These are phyloP conservation scores for Phengaris alcon DNA, from an alignment of 2,888 invertebrate species.

Conservation along the genomic window DNA sequence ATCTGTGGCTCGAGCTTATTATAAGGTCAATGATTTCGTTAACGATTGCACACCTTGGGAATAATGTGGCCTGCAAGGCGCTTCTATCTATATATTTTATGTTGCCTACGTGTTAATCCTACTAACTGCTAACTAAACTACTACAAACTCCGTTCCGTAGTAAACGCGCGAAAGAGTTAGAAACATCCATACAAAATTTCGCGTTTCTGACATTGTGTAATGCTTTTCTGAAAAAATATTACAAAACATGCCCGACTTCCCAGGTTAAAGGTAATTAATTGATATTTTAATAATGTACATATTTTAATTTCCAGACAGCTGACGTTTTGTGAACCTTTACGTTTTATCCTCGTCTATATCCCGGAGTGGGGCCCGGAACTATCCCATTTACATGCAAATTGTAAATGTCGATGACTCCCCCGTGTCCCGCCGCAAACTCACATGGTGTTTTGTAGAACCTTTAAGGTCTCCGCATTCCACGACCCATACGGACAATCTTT, in stretches of 20 bases:
- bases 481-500: no score
- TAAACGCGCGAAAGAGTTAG: no score
- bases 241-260: background rate
- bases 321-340: background rate
- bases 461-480: background rate
- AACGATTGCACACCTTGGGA: no score
- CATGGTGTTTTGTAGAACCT: background rate
- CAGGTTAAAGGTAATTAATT: background rate
- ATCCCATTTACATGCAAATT: background rate
- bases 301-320: constrained; percentile 14
- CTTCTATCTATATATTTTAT: no score
- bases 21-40: no score
- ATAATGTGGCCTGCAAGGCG: no score
- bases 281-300: constrained; percentile 6
- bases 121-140: no score
- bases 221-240: background rate
- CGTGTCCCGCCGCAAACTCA: background rate
- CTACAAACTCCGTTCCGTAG: no score
- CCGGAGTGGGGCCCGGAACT: constrained; percentile 7
- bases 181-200: no score
- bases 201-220: no score
- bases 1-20: no score
- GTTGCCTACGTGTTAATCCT: no score
- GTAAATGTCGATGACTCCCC: background rate
- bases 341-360: background rate